phyloP scores from a whole-genome alignment of 2,113 vertebrate genomes.

The Corydoras sp. region DNA sequence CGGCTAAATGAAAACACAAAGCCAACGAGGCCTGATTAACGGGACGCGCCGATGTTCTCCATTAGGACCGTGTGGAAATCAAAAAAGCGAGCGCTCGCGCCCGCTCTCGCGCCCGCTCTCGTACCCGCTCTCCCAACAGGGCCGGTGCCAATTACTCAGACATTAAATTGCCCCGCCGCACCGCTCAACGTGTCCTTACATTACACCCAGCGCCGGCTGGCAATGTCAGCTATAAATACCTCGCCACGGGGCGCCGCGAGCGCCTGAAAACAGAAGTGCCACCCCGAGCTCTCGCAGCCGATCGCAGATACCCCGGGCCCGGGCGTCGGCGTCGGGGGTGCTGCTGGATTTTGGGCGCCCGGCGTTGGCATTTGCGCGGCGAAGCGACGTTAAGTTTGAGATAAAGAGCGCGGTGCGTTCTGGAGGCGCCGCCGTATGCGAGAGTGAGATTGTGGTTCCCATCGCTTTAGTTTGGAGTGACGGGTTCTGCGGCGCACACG shows the following conservation, averaged over 20 bases:
- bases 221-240: constrained; percentile 51
- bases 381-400: neutral
- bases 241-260: constrained; percentile 33
- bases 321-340: constrained; percentile 12
- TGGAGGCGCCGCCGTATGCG: constrained; percentile 2
- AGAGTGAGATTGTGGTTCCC: constrained; percentile 10
- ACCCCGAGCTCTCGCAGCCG: constrained; percentile 23
- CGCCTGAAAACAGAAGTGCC: constrained; percentile 33
- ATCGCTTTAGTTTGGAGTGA: constrained; percentile 25
- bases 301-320: constrained; percentile 16
- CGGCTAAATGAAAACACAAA: neutral
- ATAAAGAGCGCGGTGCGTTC: constrained; percentile 4
- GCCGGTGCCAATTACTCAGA: constrained; percentile 45
- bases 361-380: too few relatives aligned
- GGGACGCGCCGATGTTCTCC: constrained; percentile 18
- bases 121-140: constrained; percentile 27
- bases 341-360: neutral
- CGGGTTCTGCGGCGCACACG: constrained; percentile 17
- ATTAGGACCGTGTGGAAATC: constrained; percentile 4
- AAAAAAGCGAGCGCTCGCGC: neutral
- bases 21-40: constrained; percentile 4
- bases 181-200: constrained; percentile 46
- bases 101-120: constrained; percentile 13
- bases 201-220: constrained; percentile 45
- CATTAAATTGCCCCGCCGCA: constrained; percentile 46